Conservation (phyloP, 2,888 invertebrate genomes). For the Sericinus montela region DNA sequence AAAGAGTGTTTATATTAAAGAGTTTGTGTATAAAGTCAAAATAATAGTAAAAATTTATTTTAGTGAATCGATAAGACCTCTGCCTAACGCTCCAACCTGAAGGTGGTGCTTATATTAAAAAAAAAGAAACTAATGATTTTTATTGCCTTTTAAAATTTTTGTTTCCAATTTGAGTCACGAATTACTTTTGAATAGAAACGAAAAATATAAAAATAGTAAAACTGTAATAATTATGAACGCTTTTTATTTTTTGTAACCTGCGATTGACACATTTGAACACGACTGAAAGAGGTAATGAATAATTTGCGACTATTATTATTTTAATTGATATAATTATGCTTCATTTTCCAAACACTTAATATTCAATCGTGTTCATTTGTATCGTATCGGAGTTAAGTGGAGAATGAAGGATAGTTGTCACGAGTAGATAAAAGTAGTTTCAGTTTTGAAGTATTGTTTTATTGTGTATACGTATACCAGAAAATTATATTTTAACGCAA, state of each 20-base stretch:
- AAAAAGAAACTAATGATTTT: not conserved
- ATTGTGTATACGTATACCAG: not conserved
- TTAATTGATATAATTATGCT: conserved; percentile 40
- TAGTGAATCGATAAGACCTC: not conserved
- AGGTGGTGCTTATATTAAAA: conserved; percentile 42
- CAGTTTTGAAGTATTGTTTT: not conserved
- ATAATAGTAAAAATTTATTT: not conserved
- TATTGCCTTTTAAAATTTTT: conserved; percentile 17
- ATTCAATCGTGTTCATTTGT: conserved; percentile 59
- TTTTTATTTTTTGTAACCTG: conserved; percentile 7
- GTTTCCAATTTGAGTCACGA: not conserved
- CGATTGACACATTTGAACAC: conserved; percentile 56
- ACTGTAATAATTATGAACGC: not conserved
- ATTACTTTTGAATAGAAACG: conserved; percentile 12
- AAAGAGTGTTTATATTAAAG: conserved; percentile 8
- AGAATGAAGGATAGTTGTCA: conserved; percentile 59
- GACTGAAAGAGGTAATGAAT: conserved; percentile 45
- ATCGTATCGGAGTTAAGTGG: conserved; percentile 47
- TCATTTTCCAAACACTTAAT: conserved; percentile 46
- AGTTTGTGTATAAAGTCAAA: not conserved
- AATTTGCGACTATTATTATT: conserved; percentile 14
- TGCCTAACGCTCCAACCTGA: conserved; percentile 1
- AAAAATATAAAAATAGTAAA: not conserved
- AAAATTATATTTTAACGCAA: not conserved
- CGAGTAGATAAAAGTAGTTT: not conserved